A percentile compares a stretch with the other conserved stretches of the same genome.
Evolutionary conservation across 2,113 vertebrate species (phyloP).

Genomic region (Sisor rabdophorus): DNA sequence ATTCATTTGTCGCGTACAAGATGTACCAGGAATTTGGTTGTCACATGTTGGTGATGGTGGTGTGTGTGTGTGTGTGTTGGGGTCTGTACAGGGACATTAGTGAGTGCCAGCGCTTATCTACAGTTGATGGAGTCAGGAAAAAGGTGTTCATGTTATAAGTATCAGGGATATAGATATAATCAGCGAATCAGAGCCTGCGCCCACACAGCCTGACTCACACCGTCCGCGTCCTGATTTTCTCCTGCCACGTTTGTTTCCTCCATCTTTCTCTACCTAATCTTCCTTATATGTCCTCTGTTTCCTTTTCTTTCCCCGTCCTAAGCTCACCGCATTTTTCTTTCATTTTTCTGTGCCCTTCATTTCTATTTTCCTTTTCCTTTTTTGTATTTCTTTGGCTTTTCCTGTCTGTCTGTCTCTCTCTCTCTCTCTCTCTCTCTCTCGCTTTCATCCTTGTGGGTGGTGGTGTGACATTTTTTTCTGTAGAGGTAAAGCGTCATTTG

Average conservation of each 20-base stretch:
- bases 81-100: neutral
- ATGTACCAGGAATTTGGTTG: constrained; percentile 5
- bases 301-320: constrained; percentile 9
- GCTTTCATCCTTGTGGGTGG: constrained; percentile 22
- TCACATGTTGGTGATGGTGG: neutral
- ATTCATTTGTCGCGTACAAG: constrained; percentile 6
- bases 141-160: neutral
- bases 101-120: neutral
- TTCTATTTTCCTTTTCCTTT: neutral
- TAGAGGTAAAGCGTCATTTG: constrained; percentile 31
- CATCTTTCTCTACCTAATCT: constrained; percentile 8
- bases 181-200: constrained; percentile 31
- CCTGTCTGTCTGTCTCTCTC: neutral
- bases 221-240: constrained; percentile 53
- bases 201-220: constrained; percentile 59
- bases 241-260: neutral
- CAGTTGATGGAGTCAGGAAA: neutral
- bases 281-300: constrained; percentile 3
- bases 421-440: neutral
- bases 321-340: neutral
- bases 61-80: too few species aligned
- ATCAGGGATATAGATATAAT: constrained; percentile 7
- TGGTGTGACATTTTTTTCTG: constrained; percentile 35
- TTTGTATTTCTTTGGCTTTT: neutral
- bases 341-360: neutral